A percentile compares a stretch with the other conserved stretches of the same genome.
phyloP scores from a whole-genome alignment of 2,113 vertebrate species.

The Stictonetta naevosa region DNA sequence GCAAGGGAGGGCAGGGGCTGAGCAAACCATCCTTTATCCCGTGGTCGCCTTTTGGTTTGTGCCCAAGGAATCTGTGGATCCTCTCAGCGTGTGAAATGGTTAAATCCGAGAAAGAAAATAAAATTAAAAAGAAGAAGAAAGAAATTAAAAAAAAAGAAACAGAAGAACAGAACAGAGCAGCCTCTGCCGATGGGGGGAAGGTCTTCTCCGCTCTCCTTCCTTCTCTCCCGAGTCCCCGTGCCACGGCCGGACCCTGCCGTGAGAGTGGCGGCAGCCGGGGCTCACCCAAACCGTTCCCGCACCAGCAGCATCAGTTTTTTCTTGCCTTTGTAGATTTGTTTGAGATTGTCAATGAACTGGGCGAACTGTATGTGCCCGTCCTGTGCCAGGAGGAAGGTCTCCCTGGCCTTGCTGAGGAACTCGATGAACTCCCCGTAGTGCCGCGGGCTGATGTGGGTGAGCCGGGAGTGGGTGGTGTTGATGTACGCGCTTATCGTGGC shows the following conservation, averaged over 20 bases:
- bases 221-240: conserved; percentile 71
- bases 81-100: conserved; percentile 68
- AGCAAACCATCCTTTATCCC: conserved; percentile 68
- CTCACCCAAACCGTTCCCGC: conserved; percentile 95
- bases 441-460: conserved; percentile 97
- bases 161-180: conserved; percentile 67
- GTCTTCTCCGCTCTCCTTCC: conserved; percentile 57
- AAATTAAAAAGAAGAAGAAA: background rate
- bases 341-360: conserved; percentile 99
- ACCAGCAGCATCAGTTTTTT: conserved; percentile 99
- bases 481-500: conserved; percentile 98
- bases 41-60: conserved; percentile 75
- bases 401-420: conserved; percentile 96
- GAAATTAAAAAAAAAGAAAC: background rate
- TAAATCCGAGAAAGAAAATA: conserved; percentile 43
- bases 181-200: conserved; percentile 45
- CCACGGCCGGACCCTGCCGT: conserved; percentile 53
- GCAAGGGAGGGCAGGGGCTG: conserved; percentile 61
- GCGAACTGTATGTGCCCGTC: conserved; percentile 97
- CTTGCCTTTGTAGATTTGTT: conserved; percentile 99
- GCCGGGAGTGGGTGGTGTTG: conserved; percentile 97
- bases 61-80: conserved; percentile 73
- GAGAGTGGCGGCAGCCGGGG: conserved; percentile 1
- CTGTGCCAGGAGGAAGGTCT: conserved; percentile 95
- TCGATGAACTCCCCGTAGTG: conserved; percentile 99